Evolutionary conservation across 2,113 vertebrate species (phyloP).

Genomic region (Eubucco bourcierii): DNA sequence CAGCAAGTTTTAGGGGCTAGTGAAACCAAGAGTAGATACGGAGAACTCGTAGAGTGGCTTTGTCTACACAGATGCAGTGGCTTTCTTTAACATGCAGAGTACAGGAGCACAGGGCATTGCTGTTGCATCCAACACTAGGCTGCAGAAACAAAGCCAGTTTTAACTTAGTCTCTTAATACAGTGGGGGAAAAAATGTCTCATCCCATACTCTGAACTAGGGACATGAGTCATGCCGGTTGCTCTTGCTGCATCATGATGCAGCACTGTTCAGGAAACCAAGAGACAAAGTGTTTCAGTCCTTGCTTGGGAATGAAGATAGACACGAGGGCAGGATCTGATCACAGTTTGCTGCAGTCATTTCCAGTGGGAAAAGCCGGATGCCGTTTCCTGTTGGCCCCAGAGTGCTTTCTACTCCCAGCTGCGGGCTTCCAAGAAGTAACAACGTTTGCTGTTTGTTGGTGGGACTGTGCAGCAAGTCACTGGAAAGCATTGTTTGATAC

Average conservation of each 20-base stretch:
- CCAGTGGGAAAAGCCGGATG: background rate
- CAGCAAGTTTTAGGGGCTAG: background rate
- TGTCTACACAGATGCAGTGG: background rate
- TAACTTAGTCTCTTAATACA: background rate
- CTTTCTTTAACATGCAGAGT: background rate
- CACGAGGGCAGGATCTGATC: background rate
- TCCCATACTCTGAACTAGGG: background rate
- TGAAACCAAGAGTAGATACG: background rate
- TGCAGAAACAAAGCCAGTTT: background rate
- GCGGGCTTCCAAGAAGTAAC: background rate
- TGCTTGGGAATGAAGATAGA: background rate
- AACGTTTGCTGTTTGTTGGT: background rate
- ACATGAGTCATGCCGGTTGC: background rate
- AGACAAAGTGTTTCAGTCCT: background rate
- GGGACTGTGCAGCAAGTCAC: background rate
- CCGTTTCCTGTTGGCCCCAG: background rate
- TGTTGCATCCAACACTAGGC: background rate
- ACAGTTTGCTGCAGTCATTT: background rate
- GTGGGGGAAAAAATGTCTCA: background rate
- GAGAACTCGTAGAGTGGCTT: background rate
- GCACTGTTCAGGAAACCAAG: background rate
- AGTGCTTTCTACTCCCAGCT: background rate
- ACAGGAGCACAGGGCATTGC: background rate
- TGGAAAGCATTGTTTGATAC: background rate
- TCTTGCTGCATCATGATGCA: background rate